Percentiles rank a stretch among this genome's conserved stretches.
Evolutionary conservation across 2,113 vertebrate genomes (phyloP).

Genomic region (Passer domesticus): DNA sequence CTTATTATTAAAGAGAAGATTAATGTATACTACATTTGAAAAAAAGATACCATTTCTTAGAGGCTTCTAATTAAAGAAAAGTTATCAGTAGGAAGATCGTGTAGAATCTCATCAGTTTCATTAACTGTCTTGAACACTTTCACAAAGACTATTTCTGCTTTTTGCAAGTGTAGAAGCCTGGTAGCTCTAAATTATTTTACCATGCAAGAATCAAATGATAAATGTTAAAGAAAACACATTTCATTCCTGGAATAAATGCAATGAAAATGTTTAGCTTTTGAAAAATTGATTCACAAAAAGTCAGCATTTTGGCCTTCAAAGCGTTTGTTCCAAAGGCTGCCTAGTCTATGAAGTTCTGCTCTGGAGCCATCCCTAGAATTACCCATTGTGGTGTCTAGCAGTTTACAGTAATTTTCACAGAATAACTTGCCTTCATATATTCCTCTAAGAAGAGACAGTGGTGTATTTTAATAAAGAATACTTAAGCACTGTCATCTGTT

Average conservation of each 20-base stretch:
- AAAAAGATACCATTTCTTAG: not conserved
- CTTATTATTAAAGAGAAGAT: not conserved
- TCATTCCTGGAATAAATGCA: not conserved
- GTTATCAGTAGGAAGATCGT: not conserved
- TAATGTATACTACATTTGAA: not conserved
- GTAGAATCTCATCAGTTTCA: not conserved
- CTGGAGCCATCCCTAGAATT: not conserved
- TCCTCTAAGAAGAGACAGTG: not conserved
- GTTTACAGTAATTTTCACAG: not conserved
- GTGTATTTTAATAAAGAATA: not conserved
- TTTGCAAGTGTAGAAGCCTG: not conserved
- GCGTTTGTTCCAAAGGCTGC: not conserved
- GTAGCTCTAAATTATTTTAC: not conserved
- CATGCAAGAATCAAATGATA: not conserved
- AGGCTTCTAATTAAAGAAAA: not conserved
- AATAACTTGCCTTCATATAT: not conserved
- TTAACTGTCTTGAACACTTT: not conserved
- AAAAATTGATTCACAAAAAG: not conserved
- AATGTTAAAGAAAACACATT: not conserved
- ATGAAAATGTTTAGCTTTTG: not conserved
- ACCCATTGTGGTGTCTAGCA: not conserved
- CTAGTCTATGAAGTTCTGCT: not conserved
- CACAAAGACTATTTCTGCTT: not conserved
- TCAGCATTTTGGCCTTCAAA: not conserved
- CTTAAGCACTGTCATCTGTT: conserved; percentile 9